These are phyloP conservation scores for Uria lomvia DNA, from an alignment of 2,113 vertebrate species.

Conservation along the genomic window DNA sequence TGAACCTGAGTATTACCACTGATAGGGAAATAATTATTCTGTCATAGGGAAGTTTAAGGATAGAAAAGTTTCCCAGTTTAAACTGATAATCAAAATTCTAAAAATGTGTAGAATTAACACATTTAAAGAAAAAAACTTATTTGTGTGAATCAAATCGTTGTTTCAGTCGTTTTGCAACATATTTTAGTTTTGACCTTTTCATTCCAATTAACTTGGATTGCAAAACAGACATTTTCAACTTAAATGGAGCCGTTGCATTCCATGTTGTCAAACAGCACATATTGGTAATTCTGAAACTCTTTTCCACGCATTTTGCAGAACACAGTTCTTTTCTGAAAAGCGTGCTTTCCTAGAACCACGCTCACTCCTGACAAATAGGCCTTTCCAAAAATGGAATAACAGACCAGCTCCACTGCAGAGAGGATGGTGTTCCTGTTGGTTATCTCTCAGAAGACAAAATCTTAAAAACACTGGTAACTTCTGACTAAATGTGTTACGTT, in stretches of 20 bases:
- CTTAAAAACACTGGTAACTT: not conserved
- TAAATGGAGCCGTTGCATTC: not conserved
- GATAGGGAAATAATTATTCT: not conserved
- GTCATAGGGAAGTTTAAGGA: not conserved
- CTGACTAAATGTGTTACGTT: not conserved
- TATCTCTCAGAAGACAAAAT: not conserved
- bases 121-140: slow-evolving; percentile 2
- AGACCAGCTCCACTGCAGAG: not conserved
- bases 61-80: not conserved
- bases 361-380: not conserved
- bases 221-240: not conserved
- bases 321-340: not conserved
- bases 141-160: not conserved
- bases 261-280: slow-evolving; percentile 23
- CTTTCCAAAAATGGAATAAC: not conserved
- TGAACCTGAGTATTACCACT: not conserved
- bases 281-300: not conserved
- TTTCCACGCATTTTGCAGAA: not conserved
- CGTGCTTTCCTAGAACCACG: rapidly evolving
- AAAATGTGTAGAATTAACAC: not conserved
- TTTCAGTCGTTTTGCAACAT: not conserved
- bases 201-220: slow-evolving; percentile 9
- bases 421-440: not conserved
- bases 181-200: slow-evolving; percentile 36
- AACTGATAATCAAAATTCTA: not conserved